phyloP scores from a whole-genome alignment of 2,113 vertebrate genomes.

The Mixornis gularis region DNA sequence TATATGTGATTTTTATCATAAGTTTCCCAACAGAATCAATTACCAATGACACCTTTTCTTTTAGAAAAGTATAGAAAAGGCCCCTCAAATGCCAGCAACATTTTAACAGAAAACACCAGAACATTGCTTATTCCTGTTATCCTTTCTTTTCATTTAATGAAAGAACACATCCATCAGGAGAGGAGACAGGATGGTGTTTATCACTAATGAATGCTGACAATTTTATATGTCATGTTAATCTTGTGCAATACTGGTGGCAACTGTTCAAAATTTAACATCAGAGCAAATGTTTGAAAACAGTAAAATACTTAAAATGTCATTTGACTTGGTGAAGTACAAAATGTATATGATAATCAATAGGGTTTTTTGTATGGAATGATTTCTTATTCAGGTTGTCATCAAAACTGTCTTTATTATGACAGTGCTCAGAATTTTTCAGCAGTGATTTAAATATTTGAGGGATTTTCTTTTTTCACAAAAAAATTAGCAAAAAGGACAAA shows the following conservation, averaged over 20 bases:
- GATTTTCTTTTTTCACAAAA: not conserved
- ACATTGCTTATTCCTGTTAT: not conserved
- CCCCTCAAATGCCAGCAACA: not conserved
- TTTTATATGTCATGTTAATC: conserved; percentile 18
- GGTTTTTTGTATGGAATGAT: not conserved
- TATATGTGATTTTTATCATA: not conserved
- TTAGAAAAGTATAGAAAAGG: conserved; percentile 21
- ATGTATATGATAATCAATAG: not conserved
- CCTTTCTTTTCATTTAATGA: conserved; percentile 8
- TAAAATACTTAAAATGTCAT: not conserved
- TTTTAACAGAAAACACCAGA: conserved; percentile 4
- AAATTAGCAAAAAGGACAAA: not conserved
- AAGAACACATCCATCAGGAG: conserved; percentile 15
- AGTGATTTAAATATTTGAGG: not conserved
- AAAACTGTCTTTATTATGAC: not conserved
- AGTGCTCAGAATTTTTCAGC: not conserved
- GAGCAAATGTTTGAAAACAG: not conserved
- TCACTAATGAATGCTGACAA: conserved; percentile 6
- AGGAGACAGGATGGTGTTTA: conserved; percentile 2
- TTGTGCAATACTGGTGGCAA: not conserved
- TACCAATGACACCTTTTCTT: not conserved
- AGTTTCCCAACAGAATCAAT: conserved; percentile 20
- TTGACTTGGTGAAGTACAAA: not conserved
- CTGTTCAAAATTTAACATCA: not conserved
- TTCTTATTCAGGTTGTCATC: not conserved